A percentile compares a stretch with the other conserved stretches of the same genome.
Evolutionary conservation across 23 tunicate genomes (phyloP).

Genomic region (Botrylloides violaceus): DNA sequence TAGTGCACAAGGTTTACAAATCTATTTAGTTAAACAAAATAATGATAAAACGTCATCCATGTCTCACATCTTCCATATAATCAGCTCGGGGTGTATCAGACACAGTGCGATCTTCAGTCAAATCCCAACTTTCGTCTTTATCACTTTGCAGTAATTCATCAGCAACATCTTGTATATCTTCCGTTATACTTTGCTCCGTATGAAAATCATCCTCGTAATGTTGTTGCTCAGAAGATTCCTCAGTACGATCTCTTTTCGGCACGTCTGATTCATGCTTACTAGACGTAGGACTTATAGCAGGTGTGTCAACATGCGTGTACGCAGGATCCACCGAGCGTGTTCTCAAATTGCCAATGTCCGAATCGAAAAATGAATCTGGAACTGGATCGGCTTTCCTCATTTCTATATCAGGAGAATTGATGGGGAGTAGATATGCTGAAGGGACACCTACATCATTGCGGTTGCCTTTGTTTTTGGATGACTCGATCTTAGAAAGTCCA

Average conservation of each 20-base stretch:
- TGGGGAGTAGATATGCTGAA: not conserved
- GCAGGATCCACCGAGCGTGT: not conserved
- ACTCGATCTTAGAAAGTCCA: too few species aligned
- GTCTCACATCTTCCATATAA: conserved; percentile 67
- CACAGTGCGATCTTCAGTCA: conserved; percentile 21
- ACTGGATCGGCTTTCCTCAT: not conserved
- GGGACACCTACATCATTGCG: not conserved
- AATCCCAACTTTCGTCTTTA: conserved; percentile 23
- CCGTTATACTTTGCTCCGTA: conserved; percentile 60
- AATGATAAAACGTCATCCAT: too few species aligned
- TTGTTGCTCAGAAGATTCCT: not conserved
- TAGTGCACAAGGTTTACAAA: too few species aligned
- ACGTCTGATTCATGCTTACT: not conserved
- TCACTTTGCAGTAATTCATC: conserved; percentile 22
- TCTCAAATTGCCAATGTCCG: not conserved
- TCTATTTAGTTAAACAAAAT: too few species aligned
- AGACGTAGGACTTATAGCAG: conserved; percentile 19
- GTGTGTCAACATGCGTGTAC: conserved; percentile 9
- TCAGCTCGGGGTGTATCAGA: conserved; percentile 35
- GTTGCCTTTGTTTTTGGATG: not conserved
- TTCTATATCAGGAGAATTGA: not conserved
- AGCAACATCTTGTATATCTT: conserved; percentile 40
- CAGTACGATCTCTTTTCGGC: conserved; percentile 3
- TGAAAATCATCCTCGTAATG: conserved; percentile 72
- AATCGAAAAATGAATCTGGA: not conserved